Conservation (phyloP, 2,888 invertebrate genomes). For the Rhagophthalmus giganteus region DNA sequence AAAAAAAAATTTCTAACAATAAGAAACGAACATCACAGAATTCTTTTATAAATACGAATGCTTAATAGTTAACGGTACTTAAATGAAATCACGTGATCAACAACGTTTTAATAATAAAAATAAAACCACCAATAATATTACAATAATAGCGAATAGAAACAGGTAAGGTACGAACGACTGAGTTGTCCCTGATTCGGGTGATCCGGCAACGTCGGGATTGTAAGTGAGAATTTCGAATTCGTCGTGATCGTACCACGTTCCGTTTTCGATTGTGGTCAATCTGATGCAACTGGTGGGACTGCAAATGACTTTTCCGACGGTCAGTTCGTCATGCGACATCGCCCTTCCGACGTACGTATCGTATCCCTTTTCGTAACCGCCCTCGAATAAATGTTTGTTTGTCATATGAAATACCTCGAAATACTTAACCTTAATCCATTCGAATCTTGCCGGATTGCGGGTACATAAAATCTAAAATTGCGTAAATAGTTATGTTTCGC, state of each 20-base stretch:
- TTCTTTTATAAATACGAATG: too few relatives aligned
- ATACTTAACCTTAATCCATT: constrained; percentile 11
- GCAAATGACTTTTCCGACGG: constrained; percentile 23
- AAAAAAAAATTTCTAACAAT: too few relatives aligned
- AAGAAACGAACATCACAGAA: too few relatives aligned
- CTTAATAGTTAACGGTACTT: too few relatives aligned
- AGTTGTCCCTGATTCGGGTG: too few relatives aligned
- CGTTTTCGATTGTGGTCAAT: constrained; percentile 17
- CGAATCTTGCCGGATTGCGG: constrained; percentile 12
- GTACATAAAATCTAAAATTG: constrained; percentile 17
- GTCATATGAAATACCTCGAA: constrained; percentile 4
- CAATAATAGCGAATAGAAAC: too few relatives aligned
- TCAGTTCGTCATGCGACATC: constrained; percentile 14
- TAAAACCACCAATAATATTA: too few relatives aligned
- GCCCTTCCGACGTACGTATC: constrained; percentile 18
- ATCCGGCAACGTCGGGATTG: constrained; percentile 7
- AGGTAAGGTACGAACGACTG: too few relatives aligned
- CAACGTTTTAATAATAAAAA: too few relatives aligned
- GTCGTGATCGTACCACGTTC: constrained; percentile 9
- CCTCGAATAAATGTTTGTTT: constrained; percentile 16
- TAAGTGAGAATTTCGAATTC: constrained; percentile 22
- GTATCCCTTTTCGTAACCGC: constrained; percentile 16
- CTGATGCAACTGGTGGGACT: constrained; percentile 2
- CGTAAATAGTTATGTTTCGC: background rate
- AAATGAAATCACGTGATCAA: too few relatives aligned